Evolutionary conservation across 2,113 vertebrate genomes (phyloP).

Genomic region (Aspidoscelis tigris): DNA sequence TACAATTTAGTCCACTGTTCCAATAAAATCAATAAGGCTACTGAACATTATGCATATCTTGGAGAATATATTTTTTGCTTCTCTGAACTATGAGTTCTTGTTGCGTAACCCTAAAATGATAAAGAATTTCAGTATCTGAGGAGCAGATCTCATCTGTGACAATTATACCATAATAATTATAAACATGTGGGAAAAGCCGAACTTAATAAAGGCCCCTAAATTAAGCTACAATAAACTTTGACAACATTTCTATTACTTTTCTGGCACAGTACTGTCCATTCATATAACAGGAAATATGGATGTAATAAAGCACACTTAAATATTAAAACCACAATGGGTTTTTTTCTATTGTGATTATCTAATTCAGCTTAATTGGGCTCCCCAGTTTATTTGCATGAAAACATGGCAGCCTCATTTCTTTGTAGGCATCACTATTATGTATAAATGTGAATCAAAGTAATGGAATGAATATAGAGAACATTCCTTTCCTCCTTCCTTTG

Average conservation of each 20-base stretch:
- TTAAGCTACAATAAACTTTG: not conserved
- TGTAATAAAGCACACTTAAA: not conserved
- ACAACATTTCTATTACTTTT: not conserved
- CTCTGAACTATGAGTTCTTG: not conserved
- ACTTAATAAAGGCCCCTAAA: not conserved
- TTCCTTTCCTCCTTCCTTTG: too few species aligned
- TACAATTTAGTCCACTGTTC: not conserved
- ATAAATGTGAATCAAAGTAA: too few species aligned
- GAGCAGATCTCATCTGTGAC: not conserved
- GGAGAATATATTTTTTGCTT: not conserved
- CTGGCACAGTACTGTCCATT: not conserved
- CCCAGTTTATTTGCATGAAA: not conserved
- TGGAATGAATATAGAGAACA: too few species aligned
- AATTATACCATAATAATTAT: not conserved
- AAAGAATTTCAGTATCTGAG: not conserved
- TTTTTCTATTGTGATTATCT: not conserved
- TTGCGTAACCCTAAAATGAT: not conserved
- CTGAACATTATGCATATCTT: not conserved
- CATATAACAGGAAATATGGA: not conserved
- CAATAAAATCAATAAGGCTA: not conserved
- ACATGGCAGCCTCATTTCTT: not conserved
- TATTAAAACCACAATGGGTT: not conserved
- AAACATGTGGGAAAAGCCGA: not conserved
- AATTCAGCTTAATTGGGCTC: not conserved
- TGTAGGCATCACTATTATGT: not conserved